Base-by-base conservation (phyloP, 2,797 vertebrate species). In the Gymnocypris eckloni region DNA sequence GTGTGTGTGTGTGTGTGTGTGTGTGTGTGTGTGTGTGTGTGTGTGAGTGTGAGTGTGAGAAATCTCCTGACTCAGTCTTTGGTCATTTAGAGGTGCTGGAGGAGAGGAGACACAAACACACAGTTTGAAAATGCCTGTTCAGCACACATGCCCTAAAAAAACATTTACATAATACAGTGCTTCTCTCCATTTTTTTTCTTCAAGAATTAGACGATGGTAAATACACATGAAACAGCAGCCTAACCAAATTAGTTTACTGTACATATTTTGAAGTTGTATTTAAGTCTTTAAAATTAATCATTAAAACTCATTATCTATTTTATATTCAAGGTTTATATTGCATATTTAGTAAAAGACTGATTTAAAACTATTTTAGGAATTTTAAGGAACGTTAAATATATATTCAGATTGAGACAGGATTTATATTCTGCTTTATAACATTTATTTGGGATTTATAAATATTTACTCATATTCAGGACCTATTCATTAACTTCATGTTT, bases 51-150 rank as follows among this genome's bases (percentile, higher is more conserved):
- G 73, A 50, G 50, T 39, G 82, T 61, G 76, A 86, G 15, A 52
- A 54, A 86, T 54, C 43, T 72, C 77, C 78, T 81, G 79, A 86
- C 54, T 81, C 79, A 76, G 79, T 80, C 50, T 79, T 18, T 72
- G 39, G 59, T 25, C 56, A 79, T 61, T 80, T 73, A 22, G 84
- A 81, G 33, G 78, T 56, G 64, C 56, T 80, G 28, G 84, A 81
- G 45, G 84, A 43, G 64, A 78, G n/a, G 50, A 77, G 54, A 66
- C 10, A 76, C 16, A 86, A 28, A 82, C 59, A 81, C 56, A 76
- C 45, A 13, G 45, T 77, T 52, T 52, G 43, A 84, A 41, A 84
- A n/a, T 4, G 52, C 39, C 13, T 79, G 66, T 48, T 85, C 83
- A 78, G 54, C 67, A 80, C 77, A 69, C 37, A 78, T 5, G 37